Evolutionary conservation across 1,140 invertebrate genomes (phyloP).

Genomic region (Ylistrum balloti): DNA sequence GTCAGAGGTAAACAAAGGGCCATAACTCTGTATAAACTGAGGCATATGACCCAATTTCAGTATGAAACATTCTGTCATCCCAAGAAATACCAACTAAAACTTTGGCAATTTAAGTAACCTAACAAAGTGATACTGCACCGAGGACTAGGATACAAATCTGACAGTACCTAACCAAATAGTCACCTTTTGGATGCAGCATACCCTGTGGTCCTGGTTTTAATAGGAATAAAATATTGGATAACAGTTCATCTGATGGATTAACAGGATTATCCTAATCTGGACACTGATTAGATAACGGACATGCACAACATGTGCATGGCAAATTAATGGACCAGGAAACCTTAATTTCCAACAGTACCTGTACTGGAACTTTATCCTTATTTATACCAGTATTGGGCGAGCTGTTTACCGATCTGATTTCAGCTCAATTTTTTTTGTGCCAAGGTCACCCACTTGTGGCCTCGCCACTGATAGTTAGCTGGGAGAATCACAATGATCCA

Average conservation of each 20-base stretch:
- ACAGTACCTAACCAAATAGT: no score
- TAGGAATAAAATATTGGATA: background rate
- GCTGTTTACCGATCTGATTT: constrained; percentile 25
- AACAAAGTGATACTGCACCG: no score
- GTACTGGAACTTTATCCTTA: background rate
- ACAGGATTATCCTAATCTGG: constrained; percentile 25
- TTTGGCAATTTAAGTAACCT: no score
- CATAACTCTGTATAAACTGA: background rate
- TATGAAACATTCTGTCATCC: no score
- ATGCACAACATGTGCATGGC: constrained; percentile 4
- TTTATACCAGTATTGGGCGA: background rate
- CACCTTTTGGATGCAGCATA: background rate
- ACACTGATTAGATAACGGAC: constrained; percentile 30
- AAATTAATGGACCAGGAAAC: constrained; percentile 14
- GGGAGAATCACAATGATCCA: constrained; percentile 8
- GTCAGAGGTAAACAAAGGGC: background rate
- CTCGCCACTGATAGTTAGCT: constrained; percentile 14
- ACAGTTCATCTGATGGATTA: background rate
- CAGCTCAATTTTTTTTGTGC: background rate
- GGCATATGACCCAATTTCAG: no score
- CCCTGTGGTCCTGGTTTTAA: background rate
- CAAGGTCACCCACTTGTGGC: constrained; percentile 9
- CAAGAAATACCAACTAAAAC: no score
- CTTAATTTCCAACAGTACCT: constrained; percentile 6
- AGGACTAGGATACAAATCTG: no score